A percentile compares a stretch with the other conserved stretches of the same genome.
Evolutionary conservation across 1,140 invertebrate genomes (phyloP).

Genomic region (Bombus waltoni): DNA sequence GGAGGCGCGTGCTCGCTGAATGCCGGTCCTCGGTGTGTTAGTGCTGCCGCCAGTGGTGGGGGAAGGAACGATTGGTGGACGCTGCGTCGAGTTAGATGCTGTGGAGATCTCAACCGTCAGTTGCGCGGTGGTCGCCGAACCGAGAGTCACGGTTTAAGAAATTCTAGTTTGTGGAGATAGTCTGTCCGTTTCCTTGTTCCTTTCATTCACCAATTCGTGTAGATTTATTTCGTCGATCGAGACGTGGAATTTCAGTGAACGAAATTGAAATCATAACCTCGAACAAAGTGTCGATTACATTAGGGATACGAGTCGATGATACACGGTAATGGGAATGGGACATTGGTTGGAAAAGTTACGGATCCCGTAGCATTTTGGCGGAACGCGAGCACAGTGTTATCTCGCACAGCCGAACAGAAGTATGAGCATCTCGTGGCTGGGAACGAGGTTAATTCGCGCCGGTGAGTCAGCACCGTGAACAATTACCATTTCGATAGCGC

Average conservation of each 20-base stretch:
- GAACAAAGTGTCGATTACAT: neutral
- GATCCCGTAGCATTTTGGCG: constrained; percentile 1
- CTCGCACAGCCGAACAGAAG: neutral
- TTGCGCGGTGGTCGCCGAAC: constrained; percentile 78
- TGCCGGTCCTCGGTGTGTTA: constrained; percentile 47
- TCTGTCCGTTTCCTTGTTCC: neutral
- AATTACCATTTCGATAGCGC: constrained; percentile 41
- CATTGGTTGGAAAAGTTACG: neutral
- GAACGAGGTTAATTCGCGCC: constrained; percentile 19
- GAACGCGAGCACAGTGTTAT: neutral
- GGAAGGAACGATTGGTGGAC: constrained; percentile 78
- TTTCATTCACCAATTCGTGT: neutral
- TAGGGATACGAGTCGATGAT: neutral
- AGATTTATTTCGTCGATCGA: neutral
- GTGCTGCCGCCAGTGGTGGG: constrained; percentile 69
- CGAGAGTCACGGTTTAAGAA: constrained; percentile 59
- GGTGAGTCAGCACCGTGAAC: constrained; percentile 20
- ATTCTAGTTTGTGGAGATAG: neutral
- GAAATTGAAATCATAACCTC: neutral
- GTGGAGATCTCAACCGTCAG: constrained; percentile 78
- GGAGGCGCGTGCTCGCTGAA: constrained; percentile 63
- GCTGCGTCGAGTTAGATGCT: constrained; percentile 78
- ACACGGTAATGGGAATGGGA: constrained; percentile 45
- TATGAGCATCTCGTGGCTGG: constrained; percentile 9
- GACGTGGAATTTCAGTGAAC: neutral